Base-by-base conservation (phyloP, 2,888 invertebrate species). In the Epinotia nisella region DNA sequence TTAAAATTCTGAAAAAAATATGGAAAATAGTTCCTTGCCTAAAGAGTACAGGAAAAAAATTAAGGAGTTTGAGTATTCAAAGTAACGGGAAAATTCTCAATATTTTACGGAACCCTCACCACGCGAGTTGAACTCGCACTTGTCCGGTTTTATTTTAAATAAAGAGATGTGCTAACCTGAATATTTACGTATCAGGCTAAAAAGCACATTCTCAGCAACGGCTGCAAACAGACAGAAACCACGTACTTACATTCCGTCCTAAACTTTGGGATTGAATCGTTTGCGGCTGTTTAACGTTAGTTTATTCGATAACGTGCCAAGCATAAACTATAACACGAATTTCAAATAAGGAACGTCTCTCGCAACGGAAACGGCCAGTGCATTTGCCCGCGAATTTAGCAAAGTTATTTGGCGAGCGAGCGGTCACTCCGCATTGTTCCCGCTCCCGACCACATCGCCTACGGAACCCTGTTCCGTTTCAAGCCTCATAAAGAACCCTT, bases 401-500 rank as follows among this genome's bases (percentile, higher is more conserved):
- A 78, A 84, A 87, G 85, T 87, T 89, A 87, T 87, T 87, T 80
- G 81, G 80, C 81, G 80, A 71, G 65, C 70, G 69, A 75, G 76
- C 76, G 35, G 78, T 77, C 79, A 78, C 77, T 79, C 79, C 80
- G 82, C 83, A 87, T 88, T 88, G 88, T 89, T 87, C 85, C 79
- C 78, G 74, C 76, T 77, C 76, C 79, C 80, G 73, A 74, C 79
- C 83, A 78, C 81, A 82, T 81, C 83, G 83, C 81, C 80, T 77
- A 78, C 83, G 83, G 83, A 83, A 82, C 87, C 79, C 71, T 67
- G 82, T 83, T 83, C 85, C 85, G 85, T 84, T 85, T 80, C 79
- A 79, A 83, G 83, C 83, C 83, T 80, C 88, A 86, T 89, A 90
- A 90, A 90, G 86, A 85, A 84, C 83, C 82, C 82, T 90, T 88